Evolutionary conservation across 2,797 vertebrate species (phyloP), one percentile per base, ranked within the genome.

Genomic region (Mastacembelus armatus): DNA sequence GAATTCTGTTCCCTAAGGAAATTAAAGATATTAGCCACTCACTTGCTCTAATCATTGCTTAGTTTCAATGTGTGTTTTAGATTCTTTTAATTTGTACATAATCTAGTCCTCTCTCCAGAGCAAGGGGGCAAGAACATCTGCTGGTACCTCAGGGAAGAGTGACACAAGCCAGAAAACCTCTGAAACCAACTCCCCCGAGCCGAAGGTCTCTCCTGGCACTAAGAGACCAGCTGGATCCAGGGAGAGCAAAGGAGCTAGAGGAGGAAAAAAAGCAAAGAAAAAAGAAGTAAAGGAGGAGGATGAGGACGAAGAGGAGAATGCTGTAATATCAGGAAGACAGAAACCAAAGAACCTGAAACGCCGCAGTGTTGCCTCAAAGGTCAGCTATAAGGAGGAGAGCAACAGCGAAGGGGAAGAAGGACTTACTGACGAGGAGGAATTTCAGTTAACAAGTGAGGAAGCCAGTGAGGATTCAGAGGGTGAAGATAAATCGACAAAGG

Each of bases 331-430:
- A 1, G 69, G 52, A 3, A 84, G 79, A 0, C 90, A 78, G 66
- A 93, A 80, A 50, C 91, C 91, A 2, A 94, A 93, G 75, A 96
- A 88, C 2, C 71, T 84, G 11, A 94, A 90, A 32, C 86, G 89
- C 19, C 94, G 94, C 67, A 94, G 86, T 43, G 83, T 93, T 1
- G 95, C 95, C 21, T 95, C 96, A 19, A 96, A 96, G 84, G 94
- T 98, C 33, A 96, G 90, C 29, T 99, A 99, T 78, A 98, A 94
- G 87, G 98, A 99, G 64, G 94, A 95, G 14, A 96, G 95, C 58
- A 77, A 77, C 44, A 94, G 81, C 3, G 96, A 94, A 0, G 88
- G 69, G 1, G 94, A 81, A n/a, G 63, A 69, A 39, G 68, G 75
- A 27, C 55, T 63, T 47, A 96, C 92, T 3, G 89, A 89, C 10